Evolutionary conservation across 2,888 invertebrate species (phyloP).

Genomic region (Tupiocoris notatus): DNA sequence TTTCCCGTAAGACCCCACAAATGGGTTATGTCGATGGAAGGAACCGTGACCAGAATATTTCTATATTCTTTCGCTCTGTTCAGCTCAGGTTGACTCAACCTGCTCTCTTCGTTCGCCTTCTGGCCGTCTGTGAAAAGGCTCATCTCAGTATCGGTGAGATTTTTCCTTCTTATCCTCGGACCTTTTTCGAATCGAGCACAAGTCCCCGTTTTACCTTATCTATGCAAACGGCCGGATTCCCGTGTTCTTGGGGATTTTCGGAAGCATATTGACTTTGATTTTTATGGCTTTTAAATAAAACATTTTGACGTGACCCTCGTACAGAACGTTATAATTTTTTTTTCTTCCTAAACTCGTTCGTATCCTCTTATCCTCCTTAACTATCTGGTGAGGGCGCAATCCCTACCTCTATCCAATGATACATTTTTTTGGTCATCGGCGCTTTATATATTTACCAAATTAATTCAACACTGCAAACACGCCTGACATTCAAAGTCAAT

Average conservation of each 20-base stretch:
- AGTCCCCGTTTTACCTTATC: not conserved
- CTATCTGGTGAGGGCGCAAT: too few species aligned
- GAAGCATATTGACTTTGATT: not conserved
- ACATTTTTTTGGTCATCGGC: too few species aligned
- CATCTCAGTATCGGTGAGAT: not conserved
- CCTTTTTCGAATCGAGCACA: not conserved
- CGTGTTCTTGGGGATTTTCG: not conserved
- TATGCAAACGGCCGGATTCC: not conserved
- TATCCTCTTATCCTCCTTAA: too few species aligned
- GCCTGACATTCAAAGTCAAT: too few species aligned
- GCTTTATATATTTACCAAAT: too few species aligned
- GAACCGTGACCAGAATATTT: slow-evolving; percentile 33
- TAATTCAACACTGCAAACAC: too few species aligned
- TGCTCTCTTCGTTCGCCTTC: too few species aligned
- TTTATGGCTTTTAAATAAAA: not conserved
- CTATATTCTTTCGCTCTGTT: not conserved
- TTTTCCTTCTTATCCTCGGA: not conserved
- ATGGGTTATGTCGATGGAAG: slow-evolving; percentile 31
- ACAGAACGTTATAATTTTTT: too few species aligned
- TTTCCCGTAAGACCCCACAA: slow-evolving; percentile 20
- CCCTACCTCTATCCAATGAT: too few species aligned
- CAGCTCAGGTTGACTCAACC: not conserved
- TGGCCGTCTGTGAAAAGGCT: not conserved
- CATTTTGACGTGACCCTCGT: not conserved
- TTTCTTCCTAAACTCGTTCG: too few species aligned